These are phyloP conservation scores for Diglossa cyanea DNA, from an alignment of 2,797 vertebrate genomes.

Conservation along the genomic window DNA sequence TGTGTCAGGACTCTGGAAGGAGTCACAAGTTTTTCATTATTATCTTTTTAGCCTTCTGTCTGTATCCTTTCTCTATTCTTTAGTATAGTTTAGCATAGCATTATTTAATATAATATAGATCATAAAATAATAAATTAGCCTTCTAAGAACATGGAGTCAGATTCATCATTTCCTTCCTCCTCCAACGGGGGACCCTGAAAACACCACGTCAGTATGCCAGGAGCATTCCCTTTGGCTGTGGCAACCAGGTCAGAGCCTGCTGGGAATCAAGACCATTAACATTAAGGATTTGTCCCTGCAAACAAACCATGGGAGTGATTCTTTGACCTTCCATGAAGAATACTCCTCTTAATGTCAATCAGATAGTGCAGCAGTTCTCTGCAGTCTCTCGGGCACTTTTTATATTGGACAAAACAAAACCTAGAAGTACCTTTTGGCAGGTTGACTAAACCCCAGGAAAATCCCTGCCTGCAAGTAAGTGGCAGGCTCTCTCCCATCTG, in stretches of 20 bases:
- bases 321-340: neutral
- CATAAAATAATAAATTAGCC: no score
- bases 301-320: neutral
- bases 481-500: neutral
- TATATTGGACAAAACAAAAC: neutral
- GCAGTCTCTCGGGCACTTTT: neutral
- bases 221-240: neutral
- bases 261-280: neutral
- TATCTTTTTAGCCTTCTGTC: no score
- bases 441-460: neutral
- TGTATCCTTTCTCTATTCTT: no score
- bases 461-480: neutral
- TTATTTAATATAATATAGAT: no score
- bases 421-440: neutral
- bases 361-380: neutral
- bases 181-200: no score
- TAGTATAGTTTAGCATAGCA: no score
- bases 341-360: neutral
- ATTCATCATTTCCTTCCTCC: no score
- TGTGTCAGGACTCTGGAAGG: no score
- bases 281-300: neutral
- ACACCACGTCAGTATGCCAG: neutral
- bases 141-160: no score
- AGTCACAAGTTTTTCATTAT: no score
- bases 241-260: neutral